phyloP scores from a whole-genome alignment of 2,888 invertebrate species.

The Alentia gelatinosa region DNA sequence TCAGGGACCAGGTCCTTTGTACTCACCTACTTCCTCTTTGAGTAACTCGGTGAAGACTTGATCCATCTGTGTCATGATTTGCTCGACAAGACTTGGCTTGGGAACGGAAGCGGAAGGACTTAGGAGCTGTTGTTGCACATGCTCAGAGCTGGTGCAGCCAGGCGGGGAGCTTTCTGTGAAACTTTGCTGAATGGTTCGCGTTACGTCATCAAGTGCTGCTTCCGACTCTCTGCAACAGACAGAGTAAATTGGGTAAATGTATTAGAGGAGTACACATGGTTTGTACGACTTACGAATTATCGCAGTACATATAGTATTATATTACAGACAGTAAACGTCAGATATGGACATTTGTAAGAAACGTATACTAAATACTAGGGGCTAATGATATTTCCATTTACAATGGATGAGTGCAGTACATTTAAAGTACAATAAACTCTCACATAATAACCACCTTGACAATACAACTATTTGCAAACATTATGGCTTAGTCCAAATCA shows the following conservation, averaged over 20 bases:
- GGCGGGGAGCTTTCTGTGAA: conserved; percentile 29
- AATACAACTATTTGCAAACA: too few species aligned
- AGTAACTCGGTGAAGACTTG: conserved; percentile 60
- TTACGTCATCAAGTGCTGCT: conserved; percentile 31
- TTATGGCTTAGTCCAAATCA: too few species aligned
- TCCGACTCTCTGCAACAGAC: conserved; percentile 26
- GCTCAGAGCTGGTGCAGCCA: conserved; percentile 42
- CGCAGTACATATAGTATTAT: too few species aligned
- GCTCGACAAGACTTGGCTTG: conserved; percentile 54
- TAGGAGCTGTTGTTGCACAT: conserved; percentile 42
- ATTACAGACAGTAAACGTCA: too few species aligned
- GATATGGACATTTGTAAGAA: too few species aligned
- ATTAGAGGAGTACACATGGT: not conserved
- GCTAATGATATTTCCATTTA: too few species aligned
- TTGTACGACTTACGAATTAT: too few species aligned
- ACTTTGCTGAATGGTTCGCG: conserved; percentile 39
- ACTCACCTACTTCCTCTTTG: conserved; percentile 58
- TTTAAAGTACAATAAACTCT: too few species aligned
- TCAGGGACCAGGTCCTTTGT: too few species aligned
- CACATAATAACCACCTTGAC: too few species aligned
- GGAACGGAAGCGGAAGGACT: conserved; percentile 52
- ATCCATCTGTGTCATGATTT: conserved; percentile 62
- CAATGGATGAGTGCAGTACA: too few species aligned
- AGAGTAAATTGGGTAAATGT: not conserved
- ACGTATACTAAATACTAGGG: too few species aligned